A percentile compares a stretch with the other conserved stretches of the same genome.
Conservation (phyloP, 2,888 invertebrate species). For the Philhelius pedissequus region DNA sequence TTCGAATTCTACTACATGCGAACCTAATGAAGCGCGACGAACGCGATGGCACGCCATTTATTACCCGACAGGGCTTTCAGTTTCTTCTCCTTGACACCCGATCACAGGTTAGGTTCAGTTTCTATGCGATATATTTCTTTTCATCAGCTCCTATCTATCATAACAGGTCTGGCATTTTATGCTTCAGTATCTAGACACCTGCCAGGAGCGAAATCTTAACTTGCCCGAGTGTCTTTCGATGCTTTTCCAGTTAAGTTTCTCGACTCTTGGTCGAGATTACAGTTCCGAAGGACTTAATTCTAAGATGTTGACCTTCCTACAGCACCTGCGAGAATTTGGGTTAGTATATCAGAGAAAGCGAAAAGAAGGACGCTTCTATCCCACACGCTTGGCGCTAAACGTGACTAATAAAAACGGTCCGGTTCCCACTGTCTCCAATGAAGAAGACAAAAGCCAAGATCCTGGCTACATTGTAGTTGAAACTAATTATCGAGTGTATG, state of each 20-base stretch:
- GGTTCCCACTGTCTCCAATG: conserved; percentile 77
- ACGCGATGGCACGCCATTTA: conserved; percentile 89
- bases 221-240: conserved; percentile 96
- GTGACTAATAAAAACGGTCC: conserved; percentile 82
- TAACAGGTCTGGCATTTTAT: conserved; percentile 95
- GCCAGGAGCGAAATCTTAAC: conserved; percentile 90
- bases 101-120: conserved; percentile 78
- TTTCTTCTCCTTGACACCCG: conserved; percentile 95
- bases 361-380: conserved; percentile 95
- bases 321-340: conserved; percentile 97
- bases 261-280: conserved; percentile 96
- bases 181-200: conserved; percentile 95
- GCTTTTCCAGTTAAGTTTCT: conserved; percentile 97
- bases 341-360: conserved; percentile 97
- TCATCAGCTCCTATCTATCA: neutral
- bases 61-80: conserved; percentile 97
- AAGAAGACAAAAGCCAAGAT: conserved; percentile 80
- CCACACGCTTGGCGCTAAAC: conserved; percentile 94
- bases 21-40: conserved; percentile 89
- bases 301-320: conserved; percentile 92
- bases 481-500: conserved; percentile 95
- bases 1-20: conserved; percentile 93
- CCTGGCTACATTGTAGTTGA: conserved; percentile 94
- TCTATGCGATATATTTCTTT: fast-evolving
- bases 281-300: conserved; percentile 96